phyloP scores from a whole-genome alignment of 2,797 vertebrate genomes.

The Limosa lapponica region DNA sequence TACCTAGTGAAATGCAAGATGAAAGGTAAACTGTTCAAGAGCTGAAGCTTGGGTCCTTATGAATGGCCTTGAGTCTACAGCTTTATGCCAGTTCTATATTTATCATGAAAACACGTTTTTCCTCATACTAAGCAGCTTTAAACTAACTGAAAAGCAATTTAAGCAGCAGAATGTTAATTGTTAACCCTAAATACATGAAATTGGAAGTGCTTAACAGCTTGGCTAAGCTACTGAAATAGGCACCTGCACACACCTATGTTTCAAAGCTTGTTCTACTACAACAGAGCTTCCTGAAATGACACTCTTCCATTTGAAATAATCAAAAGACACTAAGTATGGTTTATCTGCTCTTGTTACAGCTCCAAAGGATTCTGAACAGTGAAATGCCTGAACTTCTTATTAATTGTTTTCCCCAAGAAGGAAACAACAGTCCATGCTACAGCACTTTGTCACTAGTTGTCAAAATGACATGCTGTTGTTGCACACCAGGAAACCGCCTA shows the following conservation, averaged over 20 bases:
- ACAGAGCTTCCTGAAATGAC: background rate
- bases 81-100: background rate
- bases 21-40: background rate
- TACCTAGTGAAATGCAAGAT: background rate
- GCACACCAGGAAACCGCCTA: constrained; percentile 16
- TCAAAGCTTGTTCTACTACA: background rate
- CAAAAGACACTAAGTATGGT: background rate
- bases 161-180: background rate
- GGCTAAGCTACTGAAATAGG: background rate
- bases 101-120: background rate
- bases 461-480: background rate
- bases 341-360: background rate
- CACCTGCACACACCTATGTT: background rate
- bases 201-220: background rate
- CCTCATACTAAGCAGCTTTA: background rate
- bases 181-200: background rate
- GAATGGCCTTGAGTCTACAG: background rate
- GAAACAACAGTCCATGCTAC: background rate
- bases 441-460: background rate
- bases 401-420: background rate
- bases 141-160: background rate
- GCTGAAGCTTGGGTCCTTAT: background rate
- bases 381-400: background rate
- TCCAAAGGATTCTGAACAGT: background rate
- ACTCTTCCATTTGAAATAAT: background rate